Evolutionary conservation across 2,797 vertebrate species (phyloP).

Genomic region (Atherinosoma microstoma): DNA sequence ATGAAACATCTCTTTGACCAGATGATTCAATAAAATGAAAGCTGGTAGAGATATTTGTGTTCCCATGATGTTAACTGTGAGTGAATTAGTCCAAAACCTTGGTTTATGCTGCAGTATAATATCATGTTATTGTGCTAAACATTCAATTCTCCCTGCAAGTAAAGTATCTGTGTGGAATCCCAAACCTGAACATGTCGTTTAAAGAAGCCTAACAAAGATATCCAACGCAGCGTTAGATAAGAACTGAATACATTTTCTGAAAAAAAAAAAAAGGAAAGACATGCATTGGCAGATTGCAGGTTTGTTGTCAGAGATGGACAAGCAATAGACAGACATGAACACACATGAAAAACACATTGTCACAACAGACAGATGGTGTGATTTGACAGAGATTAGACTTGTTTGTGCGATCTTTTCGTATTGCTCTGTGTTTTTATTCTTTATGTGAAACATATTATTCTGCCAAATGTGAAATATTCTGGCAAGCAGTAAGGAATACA

Average conservation of each 20-base stretch:
- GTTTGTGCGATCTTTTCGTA: slow-evolving; percentile 61
- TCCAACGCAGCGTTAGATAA: not conserved
- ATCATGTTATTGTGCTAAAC: not conserved
- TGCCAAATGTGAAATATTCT: slow-evolving; percentile 61
- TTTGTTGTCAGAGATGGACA: slow-evolving; percentile 48
- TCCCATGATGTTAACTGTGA: not conserved
- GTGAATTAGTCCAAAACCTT: not conserved
- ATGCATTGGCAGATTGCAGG: slow-evolving; percentile 20
- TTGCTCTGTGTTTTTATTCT: slow-evolving; percentile 50
- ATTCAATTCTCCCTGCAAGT: slow-evolving; percentile 31
- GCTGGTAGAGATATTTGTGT: not conserved
- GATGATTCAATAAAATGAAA: not conserved
- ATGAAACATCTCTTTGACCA: not conserved
- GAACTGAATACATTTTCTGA: not conserved
- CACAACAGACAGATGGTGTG: slow-evolving; percentile 67
- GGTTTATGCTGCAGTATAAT: not conserved
- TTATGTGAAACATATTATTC: slow-evolving; percentile 59
- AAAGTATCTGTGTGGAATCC: slow-evolving; percentile 35
- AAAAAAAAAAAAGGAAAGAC: slow-evolving; percentile 17
- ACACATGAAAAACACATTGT: slow-evolving; percentile 43
- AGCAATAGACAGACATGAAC: slow-evolving; percentile 43
- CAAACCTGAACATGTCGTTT: slow-evolving; percentile 4
- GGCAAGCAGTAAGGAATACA: slow-evolving; percentile 26
- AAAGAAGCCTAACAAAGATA: slow-evolving; percentile 5
- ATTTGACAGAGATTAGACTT: slow-evolving; percentile 66